Evolutionary conservation across 2,888 invertebrate species (phyloP).

Genomic region (Sarcophaga rosellei): DNA sequence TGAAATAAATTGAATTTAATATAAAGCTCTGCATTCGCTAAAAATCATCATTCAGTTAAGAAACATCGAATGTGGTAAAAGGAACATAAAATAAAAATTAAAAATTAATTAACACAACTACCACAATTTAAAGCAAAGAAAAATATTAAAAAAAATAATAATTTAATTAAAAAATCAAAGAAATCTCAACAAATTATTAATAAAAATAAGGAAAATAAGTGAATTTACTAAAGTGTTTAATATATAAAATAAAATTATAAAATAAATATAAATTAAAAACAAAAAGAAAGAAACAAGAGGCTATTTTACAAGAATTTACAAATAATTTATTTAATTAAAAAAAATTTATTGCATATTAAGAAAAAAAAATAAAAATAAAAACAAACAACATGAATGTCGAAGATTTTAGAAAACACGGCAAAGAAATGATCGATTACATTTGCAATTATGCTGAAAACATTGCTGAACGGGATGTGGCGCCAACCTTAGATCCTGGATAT

Average conservation of each 20-base stretch:
- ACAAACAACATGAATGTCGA: conserved; percentile 86
- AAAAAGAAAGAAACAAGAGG: conserved; percentile 27
- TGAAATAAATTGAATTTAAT: conserved; percentile 50
- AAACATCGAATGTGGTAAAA: conserved; percentile 52
- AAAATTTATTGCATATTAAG: conserved; percentile 21
- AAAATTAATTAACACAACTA: not conserved
- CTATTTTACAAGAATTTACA: conserved; percentile 15
- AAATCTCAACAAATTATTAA: conserved; percentile 18
- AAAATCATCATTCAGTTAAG: conserved; percentile 61
- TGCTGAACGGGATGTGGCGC: conserved; percentile 86
- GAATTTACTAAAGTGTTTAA: conserved; percentile 12
- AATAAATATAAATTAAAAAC: not conserved
- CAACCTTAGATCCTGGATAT: conserved; percentile 91
- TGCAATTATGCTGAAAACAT: conserved; percentile 89
- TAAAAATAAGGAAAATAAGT: conserved; percentile 13
- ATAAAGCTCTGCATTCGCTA: conserved; percentile 56
- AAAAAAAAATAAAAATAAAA: conserved; percentile 13
- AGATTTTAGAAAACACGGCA: conserved; percentile 88
- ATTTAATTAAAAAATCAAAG: not conserved
- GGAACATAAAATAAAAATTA: conserved; percentile 31
- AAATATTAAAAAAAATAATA: conserved; percentile 6
- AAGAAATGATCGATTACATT: conserved; percentile 92
- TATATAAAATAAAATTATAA: not conserved
- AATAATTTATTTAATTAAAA: conserved; percentile 24
- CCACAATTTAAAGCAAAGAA: conserved; percentile 26